phyloP scores from a whole-genome alignment of 2,113 vertebrate genomes.

The Pluvialis apricaria region DNA sequence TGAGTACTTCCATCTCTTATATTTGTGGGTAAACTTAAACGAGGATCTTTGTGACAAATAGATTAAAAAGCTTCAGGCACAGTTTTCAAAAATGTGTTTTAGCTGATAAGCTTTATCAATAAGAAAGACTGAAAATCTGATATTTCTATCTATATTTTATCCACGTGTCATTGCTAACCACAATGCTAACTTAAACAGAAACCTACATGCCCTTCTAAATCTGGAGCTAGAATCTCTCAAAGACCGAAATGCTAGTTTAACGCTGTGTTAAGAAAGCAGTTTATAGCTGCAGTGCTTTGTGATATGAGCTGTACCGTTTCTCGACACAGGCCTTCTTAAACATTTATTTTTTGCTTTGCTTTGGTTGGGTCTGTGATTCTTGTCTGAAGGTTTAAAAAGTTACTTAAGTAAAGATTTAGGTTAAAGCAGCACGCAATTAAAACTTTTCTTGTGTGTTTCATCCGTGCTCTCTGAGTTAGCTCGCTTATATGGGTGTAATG shows the following conservation, averaged over 20 bases:
- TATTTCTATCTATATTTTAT: neutral
- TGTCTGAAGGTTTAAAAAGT: neutral
- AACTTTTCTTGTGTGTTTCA: neutral
- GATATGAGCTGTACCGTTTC: neutral
- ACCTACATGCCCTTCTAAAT: neutral
- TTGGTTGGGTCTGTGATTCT: neutral
- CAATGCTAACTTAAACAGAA: neutral
- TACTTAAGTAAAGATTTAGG: neutral
- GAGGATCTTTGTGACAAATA: neutral
- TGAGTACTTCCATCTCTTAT: neutral
- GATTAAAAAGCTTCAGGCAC: neutral
- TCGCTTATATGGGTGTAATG: neutral
- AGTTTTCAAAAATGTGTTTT: neutral
- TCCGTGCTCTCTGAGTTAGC: neutral
- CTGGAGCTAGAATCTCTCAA: neutral
- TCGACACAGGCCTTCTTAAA: neutral
- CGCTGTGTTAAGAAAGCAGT: neutral
- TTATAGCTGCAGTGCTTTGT: neutral
- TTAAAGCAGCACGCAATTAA: neutral
- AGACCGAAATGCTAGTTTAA: neutral
- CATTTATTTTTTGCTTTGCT: neutral
- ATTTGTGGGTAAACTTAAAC: neutral
- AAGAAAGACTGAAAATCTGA: neutral
- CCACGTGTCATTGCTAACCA: accelerated
- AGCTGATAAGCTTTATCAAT: neutral